phyloP scores from a whole-genome alignment of 2,113 vertebrate genomes.

The Rhinolophus ferrumequinum region DNA sequence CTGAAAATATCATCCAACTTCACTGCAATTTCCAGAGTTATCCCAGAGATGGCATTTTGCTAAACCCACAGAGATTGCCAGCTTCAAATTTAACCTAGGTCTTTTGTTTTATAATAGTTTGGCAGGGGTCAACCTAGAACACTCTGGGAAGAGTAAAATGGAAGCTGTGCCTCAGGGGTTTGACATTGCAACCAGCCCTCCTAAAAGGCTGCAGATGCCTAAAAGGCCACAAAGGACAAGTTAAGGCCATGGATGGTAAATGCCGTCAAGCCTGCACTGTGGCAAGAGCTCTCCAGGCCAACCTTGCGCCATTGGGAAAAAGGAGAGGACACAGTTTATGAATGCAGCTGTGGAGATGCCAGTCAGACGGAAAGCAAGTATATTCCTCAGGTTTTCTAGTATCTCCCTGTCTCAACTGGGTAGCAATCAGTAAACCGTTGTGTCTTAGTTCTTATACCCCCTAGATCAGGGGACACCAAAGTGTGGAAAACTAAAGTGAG shows the following conservation, averaged over 20 bases:
- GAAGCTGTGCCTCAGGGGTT: background rate
- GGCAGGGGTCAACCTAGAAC: background rate
- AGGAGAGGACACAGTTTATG: background rate
- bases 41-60: background rate
- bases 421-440: background rate
- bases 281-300: background rate
- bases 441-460: too few species aligned
- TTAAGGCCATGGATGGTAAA: background rate
- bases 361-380: background rate
- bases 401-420: background rate
- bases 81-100: background rate
- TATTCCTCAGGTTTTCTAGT: background rate
- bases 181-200: background rate
- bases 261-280: background rate
- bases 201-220: background rate
- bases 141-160: background rate
- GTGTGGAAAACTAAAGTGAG: background rate
- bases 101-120: constrained; percentile 11
- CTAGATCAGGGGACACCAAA: background rate
- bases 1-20: constrained; percentile 16
- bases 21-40: background rate
- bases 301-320: background rate
- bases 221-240: background rate
- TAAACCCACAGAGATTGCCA: background rate
- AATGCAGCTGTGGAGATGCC: background rate